Evolutionary conservation across 2,113 vertebrate genomes (phyloP), one percentile per base, ranked within the genome.

Genomic region (Oxyruncus cristatus): DNA sequence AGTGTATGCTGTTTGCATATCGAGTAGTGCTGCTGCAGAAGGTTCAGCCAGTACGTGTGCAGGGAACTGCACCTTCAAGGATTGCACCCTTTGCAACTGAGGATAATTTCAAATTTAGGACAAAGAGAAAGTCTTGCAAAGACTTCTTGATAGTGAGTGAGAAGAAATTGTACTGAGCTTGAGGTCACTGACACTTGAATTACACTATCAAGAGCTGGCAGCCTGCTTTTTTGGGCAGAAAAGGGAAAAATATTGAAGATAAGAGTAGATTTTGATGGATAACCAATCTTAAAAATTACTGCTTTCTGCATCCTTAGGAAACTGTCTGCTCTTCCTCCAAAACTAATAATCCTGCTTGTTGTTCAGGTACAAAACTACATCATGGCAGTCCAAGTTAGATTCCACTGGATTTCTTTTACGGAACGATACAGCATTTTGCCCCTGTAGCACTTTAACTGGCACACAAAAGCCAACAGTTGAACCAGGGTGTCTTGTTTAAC

Each of bases 11-110:
- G 24, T 71, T 89, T 73, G 47, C 52, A 61, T 56, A 37, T 42
- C 21, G 82, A 56, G 86, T 76, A 91, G 91, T 97, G 96, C 95
- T 98, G 93, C 93, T 97, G 80, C 75, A 95, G 72, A 92, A 96
- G 72, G 12, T 78, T 41, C 59, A 46, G 50, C 24, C 44, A 49
- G 61, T 65, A 47, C 21, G 53, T 71, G 28, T 22, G 32, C 6
- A 88, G 85, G 65, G 49, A 93, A 73, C 83, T 87, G 66, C 56
- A 70, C 92, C 70, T 89, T 88, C 89, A 78, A 50, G 71, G 77
- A 52, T 14, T 76, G 50, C 82, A 62, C 21, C 50, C 80, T 93
- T 56, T 71, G 75, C 50, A 85, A 49, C 35, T 76, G 91, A 89
- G 86, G 47, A 80, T 85, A 78, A 55, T 92, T 92, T 88, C 68